A percentile compares a stretch with the other conserved stretches of the same genome.
Evolutionary conservation across 2,113 vertebrate genomes (phyloP).

Genomic region (Rhinichthys klamathensis): DNA sequence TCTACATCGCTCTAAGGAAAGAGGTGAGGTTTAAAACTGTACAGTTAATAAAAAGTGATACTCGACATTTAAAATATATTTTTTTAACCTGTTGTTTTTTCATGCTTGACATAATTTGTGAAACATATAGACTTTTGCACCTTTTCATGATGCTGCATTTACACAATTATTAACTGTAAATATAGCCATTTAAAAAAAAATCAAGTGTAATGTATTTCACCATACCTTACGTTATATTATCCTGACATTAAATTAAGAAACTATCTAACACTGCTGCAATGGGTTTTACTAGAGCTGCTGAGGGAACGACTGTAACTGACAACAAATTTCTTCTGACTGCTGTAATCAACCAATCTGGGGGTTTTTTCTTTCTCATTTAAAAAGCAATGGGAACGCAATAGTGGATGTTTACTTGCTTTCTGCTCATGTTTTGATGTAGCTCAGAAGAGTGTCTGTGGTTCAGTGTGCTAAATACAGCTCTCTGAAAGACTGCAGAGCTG

Average conservation of each 20-base stretch:
- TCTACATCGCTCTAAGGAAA: constrained; percentile 83
- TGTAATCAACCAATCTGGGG: not conserved
- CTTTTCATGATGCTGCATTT: not conserved
- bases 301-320: not conserved
- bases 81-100: not conserved
- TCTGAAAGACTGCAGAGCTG: constrained; percentile 78
- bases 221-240: not conserved
- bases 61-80: not conserved
- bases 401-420: constrained; percentile 11
- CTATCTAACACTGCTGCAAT: not conserved
- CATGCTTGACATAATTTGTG: not conserved
- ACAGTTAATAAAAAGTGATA: not conserved
- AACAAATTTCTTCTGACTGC: not conserved
- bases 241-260: not conserved
- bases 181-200: too few relatives aligned
- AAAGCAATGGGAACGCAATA: not conserved
- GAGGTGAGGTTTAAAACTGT: constrained; percentile 72
- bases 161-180: not conserved
- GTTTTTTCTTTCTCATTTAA: not conserved
- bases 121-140: not conserved
- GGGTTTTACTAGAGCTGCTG: not conserved
- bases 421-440: constrained; percentile 73
- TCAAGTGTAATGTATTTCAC: not conserved
- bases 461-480: constrained; percentile 74
- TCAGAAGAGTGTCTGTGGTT: constrained; percentile 81